Base-by-base conservation (phyloP, 2,113 vertebrate genomes). In the Cygnus buccinator region DNA sequence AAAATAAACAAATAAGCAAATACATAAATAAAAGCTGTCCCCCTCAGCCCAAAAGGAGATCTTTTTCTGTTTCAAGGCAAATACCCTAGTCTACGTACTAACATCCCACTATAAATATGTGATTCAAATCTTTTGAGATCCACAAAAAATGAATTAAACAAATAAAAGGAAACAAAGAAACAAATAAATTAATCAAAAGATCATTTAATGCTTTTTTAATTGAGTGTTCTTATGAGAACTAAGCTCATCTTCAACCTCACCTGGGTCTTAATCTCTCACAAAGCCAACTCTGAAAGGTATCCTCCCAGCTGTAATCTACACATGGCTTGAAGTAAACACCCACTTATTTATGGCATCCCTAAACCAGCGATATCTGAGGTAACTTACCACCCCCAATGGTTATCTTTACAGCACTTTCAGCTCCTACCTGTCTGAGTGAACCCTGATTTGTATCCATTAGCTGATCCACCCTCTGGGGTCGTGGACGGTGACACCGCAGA, bases 391-490 rank as follows among this genome's bases (percentile, higher is more conserved):
- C 95, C 84, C 76, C 93, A 87, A 50, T 55, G 89, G 82, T 95
- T 87, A 94, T 76, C 74, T 95, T 87, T 94, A 96, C 6, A 93
- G 95, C 95, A 94, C 92, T 91, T 93, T 73, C 76, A 93, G 58
- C 79, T 81, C 90, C 96, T 98, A 99, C 99, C 99, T 98, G 99
- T 99, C 91, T 98, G 98, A 87, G 98, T 98, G 94, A 99, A 98
- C 61, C 99, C 98, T 96, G 99, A 98, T 94, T 99, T 99, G 97
- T 98, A 99, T 96, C 98, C 99, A 73, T 99, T 99, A 93, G 98
- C 97, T 97, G 98, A 98, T 87, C 98, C 98, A 81, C 98, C 99
- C 97, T 99, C 99, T 91, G 97, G 95, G 96, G 99, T 98, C 94
- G 98, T 86, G 97, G 98, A 98, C 84, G 98, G 98, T 65, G 99